Evolutionary conservation across 30 jellyfish, hydroid and myxozoan species (phyloP).

Genomic region (Pelagia noctiluca): DNA sequence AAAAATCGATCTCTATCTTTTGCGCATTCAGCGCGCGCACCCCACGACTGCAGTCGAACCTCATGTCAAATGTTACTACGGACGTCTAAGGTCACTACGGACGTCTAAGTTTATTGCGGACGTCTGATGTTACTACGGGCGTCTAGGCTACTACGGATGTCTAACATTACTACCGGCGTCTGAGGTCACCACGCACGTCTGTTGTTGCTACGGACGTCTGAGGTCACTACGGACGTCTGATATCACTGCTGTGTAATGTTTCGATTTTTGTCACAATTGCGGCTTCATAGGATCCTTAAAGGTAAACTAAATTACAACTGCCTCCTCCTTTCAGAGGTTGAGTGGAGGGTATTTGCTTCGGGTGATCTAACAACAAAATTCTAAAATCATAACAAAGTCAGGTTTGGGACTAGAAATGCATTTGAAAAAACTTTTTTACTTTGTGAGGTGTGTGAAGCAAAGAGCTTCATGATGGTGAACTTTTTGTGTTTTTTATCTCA

Average conservation of each 20-base stretch:
- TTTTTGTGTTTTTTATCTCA: too few relatives aligned
- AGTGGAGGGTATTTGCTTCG: too few relatives aligned
- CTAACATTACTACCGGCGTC: background rate
- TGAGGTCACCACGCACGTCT: background rate
- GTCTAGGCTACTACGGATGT: background rate
- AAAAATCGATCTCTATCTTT: background rate
- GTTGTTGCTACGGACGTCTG: background rate
- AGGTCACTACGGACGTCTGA: constrained; percentile 7
- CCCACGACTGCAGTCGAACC: constrained; percentile 11
- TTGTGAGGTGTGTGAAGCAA: too few relatives aligned
- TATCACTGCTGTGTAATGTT: constrained; percentile 3
- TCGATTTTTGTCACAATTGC: constrained; percentile 19
- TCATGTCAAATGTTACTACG: background rate
- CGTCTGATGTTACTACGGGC: background rate
- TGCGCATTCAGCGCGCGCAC: constrained; percentile 32
- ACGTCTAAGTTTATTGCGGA: background rate
- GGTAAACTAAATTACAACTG: too few relatives aligned
- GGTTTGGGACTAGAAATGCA: too few relatives aligned
- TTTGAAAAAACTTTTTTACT: too few relatives aligned
- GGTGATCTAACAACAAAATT: too few relatives aligned
- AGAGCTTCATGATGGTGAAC: too few relatives aligned
- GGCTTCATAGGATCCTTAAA: constrained; percentile 9
- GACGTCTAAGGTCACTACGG: background rate
- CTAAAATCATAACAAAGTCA: too few relatives aligned
- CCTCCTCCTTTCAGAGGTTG: too few relatives aligned